Percentiles rank a stretch among this genome's conserved stretches.
phyloP scores from a whole-genome alignment of 2,888 invertebrate genomes.

The Linyphia triangularis region DNA sequence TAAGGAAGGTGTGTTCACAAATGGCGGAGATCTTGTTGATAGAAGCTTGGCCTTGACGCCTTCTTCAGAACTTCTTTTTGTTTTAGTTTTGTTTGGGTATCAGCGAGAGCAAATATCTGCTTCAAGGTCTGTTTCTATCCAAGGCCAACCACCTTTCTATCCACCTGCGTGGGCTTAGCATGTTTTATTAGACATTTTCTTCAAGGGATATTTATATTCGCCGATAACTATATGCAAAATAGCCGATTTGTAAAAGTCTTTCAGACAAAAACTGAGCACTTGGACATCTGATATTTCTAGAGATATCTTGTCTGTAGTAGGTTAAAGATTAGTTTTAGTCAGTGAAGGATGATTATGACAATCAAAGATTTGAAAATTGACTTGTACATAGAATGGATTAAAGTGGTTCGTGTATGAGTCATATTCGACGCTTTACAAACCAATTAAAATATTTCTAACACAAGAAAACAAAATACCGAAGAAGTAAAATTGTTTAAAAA shows the following conservation, averaged over 20 bases:
- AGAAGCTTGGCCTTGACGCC: slow-evolving; percentile 50
- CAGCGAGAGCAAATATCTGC: slow-evolving; percentile 43
- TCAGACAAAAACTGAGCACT: neutral
- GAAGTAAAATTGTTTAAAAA: no score
- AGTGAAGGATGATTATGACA: no score
- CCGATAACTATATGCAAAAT: slow-evolving; percentile 17
- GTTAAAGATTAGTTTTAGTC: no score
- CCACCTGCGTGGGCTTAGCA: slow-evolving; percentile 51
- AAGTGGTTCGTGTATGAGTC: no score
- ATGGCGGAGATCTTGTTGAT: neutral
- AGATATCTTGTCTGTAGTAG: no score
- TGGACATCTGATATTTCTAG: no score
- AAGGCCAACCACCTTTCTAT: slow-evolving; percentile 53
- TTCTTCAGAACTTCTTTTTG: slow-evolving; percentile 1
- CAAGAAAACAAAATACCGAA: no score
- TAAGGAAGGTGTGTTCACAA: slow-evolving; percentile 22
- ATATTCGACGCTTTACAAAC: no score
- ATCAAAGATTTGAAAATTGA: no score
- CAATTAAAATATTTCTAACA: no score
- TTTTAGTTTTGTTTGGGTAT: slow-evolving; percentile 12
- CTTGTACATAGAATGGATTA: no score
- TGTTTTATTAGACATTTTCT: slow-evolving; percentile 34
- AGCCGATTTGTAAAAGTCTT: neutral
- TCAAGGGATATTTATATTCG: slow-evolving; percentile 18
- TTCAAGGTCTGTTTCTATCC: slow-evolving; percentile 39